Evolutionary conservation across 2,113 vertebrate genomes (phyloP), one percentile per base, ranked within the genome.

Genomic region (Hyaena hyaena): DNA sequence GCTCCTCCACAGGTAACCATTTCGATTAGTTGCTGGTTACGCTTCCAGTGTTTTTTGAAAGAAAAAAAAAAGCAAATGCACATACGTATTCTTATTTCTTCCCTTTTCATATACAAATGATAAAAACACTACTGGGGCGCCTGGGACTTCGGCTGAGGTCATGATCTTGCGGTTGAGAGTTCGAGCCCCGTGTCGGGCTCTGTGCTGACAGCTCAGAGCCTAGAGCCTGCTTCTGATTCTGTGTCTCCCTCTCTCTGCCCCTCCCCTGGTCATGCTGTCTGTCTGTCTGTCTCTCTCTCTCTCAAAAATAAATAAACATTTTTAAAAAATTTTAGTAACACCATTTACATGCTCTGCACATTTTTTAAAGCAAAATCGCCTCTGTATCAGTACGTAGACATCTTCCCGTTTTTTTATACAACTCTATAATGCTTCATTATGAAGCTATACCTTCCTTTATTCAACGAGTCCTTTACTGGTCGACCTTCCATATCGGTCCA

Each of bases 391-490:
- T 71, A 55, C 10, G 71, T 5, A 93, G 26, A 69, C 35, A 92
- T 39, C 26, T 45, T 73, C 14, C 87, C 43, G 50, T 92, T 94
- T 90, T 96, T 48, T 76, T 92, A 80, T 79, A 84, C 12, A 80
- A 11, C 23, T 69, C 7, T 68, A n/a, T 61, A 89, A 55, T 48
- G 65, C 31, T 97, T 90, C 85, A 79, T 95, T 93, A 90, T 66
- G 45, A 93, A 26, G 45, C 14, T 39, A 61, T 48, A 95, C 10
- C 33, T 95, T 89, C 23, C 8, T 79, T 71, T 93, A 71, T 66
- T 93, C 35, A 65, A 71, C 4, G 93, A 63, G 19, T 28, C 11
- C 24, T 95, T 69, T 89, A 71, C 26, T 65, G 79, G 28, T 81
- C 23, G 39, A 53, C 3, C 83, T 48, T 77, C 87, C 53, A 90